These are phyloP conservation scores for Odobenus rosmarus DNA, from an alignment of 2,113 vertebrate species.

Conservation along the genomic window DNA sequence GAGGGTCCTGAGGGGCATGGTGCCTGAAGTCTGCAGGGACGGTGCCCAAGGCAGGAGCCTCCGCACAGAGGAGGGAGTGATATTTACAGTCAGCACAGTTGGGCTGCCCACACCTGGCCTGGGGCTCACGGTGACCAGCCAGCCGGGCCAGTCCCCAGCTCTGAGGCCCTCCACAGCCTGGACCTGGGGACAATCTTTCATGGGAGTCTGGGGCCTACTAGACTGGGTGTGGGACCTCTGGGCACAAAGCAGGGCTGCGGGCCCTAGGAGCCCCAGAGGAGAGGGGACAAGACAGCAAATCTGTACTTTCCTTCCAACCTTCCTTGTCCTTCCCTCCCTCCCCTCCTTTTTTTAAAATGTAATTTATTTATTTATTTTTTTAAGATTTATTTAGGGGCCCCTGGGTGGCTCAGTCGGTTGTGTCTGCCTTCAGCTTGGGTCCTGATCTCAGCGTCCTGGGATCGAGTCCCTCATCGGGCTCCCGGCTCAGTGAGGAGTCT, in stretches of 20 bases:
- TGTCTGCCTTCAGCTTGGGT: neutral
- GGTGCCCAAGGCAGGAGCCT: neutral
- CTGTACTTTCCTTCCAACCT: neutral
- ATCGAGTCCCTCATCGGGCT: neutral
- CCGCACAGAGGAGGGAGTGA: neutral
- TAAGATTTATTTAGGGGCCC: neutral
- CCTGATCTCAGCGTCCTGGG: neutral
- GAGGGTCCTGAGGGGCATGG: neutral
- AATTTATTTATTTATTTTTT: neutral
- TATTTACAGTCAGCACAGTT: conserved; percentile 17
- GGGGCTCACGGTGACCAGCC: neutral
- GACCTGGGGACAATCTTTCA: neutral
- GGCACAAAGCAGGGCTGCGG: neutral
- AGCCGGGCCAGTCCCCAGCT: neutral
- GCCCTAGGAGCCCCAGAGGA: neutral
- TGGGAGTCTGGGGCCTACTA: neutral
- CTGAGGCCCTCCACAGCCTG: neutral
- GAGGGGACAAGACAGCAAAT: rapidly evolving
- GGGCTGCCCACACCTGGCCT: neutral
- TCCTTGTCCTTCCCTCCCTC: rapidly evolving
- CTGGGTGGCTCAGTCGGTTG: neutral
- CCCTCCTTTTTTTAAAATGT: neutral
- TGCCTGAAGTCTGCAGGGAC: neutral
- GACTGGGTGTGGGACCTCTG: neutral
- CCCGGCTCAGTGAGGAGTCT: neutral